phyloP scores from a whole-genome alignment of 2,113 vertebrate species.

The Tragulus kanchil region DNA sequence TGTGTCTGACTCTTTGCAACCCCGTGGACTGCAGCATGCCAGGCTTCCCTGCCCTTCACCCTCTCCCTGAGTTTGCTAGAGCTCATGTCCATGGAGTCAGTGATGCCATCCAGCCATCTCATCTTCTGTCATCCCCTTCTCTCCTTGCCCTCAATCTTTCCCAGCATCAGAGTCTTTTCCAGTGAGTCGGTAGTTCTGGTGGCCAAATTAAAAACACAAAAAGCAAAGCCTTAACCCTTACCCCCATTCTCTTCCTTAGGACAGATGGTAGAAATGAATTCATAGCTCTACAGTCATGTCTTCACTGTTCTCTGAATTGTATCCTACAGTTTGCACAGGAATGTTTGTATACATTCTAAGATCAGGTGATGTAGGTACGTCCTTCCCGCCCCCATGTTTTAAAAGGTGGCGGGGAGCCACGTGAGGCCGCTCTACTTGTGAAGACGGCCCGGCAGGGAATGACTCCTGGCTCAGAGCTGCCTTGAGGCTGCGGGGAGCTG shows the following conservation, averaged over 20 bases:
- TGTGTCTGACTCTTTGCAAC: neutral
- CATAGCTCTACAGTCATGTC: neutral
- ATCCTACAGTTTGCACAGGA: neutral
- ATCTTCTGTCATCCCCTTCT: neutral
- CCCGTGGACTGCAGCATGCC: neutral
- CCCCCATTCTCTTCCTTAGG: neutral
- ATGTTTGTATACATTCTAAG: neutral
- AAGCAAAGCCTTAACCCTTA: neutral
- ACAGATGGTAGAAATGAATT: neutral
- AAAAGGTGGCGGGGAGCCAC: neutral
- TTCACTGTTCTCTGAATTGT: neutral
- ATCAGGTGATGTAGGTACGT: neutral
- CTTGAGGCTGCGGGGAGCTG: neutral
- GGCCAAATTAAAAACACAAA: neutral
- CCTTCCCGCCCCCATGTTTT: neutral
- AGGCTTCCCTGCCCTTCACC: neutral
- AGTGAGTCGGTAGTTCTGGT: neutral
- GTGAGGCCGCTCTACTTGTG: neutral
- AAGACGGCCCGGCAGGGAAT: neutral
- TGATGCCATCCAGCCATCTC: neutral
- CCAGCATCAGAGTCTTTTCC: neutral
- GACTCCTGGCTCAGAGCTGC: neutral
- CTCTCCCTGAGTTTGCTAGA: neutral
- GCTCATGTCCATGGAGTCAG: neutral
- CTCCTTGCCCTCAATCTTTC: neutral